These are phyloP conservation scores for Clarias batrachus DNA, from an alignment of 2,113 vertebrate species.

Conservation along the genomic window DNA sequence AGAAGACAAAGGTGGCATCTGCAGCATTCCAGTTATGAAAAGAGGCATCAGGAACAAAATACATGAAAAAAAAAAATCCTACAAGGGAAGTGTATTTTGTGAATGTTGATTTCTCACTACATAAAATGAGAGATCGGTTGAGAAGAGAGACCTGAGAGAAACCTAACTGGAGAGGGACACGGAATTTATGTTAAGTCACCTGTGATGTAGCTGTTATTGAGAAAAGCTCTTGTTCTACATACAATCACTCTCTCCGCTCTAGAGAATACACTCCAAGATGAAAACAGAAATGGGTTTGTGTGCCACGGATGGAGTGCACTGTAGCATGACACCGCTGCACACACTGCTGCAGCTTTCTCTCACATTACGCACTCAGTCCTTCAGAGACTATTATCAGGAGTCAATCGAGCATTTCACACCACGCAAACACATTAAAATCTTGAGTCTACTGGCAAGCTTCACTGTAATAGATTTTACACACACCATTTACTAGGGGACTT, in stretches of 20 bases:
- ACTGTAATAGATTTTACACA: conserved; percentile 21
- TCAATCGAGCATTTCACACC: conserved; percentile 27
- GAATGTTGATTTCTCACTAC: neutral
- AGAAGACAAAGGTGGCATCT: conserved; percentile 3
- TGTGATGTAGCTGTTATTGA: neutral
- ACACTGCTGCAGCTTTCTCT: conserved; percentile 24
- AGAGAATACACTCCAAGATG: conserved; percentile 11
- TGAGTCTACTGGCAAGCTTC: neutral
- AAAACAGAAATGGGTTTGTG: conserved; percentile 33
- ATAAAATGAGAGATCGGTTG: neutral
- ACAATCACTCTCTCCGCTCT: neutral
- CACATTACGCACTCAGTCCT: conserved; percentile 15
- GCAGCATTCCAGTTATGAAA: conserved; percentile 7
- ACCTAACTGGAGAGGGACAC: neutral
- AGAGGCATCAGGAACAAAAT: neutral
- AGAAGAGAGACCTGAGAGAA: neutral
- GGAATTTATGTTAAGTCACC: conserved; percentile 11
- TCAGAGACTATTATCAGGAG: conserved; percentile 22
- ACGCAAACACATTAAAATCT: conserved; percentile 28
- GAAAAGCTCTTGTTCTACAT: neutral
- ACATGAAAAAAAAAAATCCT: neutral
- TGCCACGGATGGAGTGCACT: conserved; percentile 15
- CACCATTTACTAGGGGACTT: conserved; percentile 12
- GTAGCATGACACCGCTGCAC: conserved; percentile 8
- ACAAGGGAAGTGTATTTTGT: neutral